Base-by-base conservation (phyloP, 2,797 vertebrate genomes). In the Rhabdophis nuchalis region DNA sequence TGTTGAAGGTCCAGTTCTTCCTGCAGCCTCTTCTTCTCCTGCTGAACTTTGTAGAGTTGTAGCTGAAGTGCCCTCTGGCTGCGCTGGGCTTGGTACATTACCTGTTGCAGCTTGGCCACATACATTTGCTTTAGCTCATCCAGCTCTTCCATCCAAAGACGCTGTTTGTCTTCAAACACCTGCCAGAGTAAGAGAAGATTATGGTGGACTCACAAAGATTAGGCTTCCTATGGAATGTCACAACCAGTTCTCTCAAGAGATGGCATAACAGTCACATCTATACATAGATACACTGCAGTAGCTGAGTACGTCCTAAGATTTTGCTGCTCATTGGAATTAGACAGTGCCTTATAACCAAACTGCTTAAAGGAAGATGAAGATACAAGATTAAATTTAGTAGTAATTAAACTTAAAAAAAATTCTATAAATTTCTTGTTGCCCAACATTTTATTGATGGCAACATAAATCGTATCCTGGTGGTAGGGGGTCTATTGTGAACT, bases 111-210 rank as follows among this genome's bases (percentile, higher is more conserved):
- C 97, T 99, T 98, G 52, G 98, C 97, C 46, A 98, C 95, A 5
- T 99, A 99, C 92, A 99, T 98, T 90, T 98, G 98, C 97, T 99
- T 99, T 94, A 99, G 98, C 95, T 99, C 99, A 0, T 99, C 98
- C 94, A 99, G 97, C 95, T 99, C 98, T 0, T 98, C 98, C 97
- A 99, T 98, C 99, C 99, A 99, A 93, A 99, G 96, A 85, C 98
- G 98, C 97, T 99, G 99, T 96, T 99, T 99, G 92, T 98, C 99
- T 95, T 99, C 99, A 92, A 99, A 98, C 18, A 98, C 98, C 99
- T 99, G 97, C 90, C 57, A 64, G 53, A 52, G 93, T 2, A 88
- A 61, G 29, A 88, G 5, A 36, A 82, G 46, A 29, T 86, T 52
- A 89, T 20, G 12, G 2, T 93, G 27, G 64, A 32, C 4, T 87